Conservation (phyloP, 2,797 vertebrate genomes). For the Rhadinocentrus ornatus region DNA sequence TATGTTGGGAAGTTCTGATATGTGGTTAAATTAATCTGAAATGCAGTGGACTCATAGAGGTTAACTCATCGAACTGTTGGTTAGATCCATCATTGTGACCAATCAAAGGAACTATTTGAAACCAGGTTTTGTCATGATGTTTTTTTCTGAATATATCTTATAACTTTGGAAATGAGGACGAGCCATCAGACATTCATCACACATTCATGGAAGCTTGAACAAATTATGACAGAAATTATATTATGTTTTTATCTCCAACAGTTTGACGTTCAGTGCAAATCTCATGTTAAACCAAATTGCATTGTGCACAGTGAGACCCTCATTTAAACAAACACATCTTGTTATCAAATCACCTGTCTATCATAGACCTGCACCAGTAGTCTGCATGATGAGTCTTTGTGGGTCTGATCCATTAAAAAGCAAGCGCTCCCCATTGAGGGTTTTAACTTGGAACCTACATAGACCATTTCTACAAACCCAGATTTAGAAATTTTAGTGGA, state of each 20-base stretch:
- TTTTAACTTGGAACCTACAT: slow-evolving; percentile 7
- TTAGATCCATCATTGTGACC: slow-evolving; percentile 6
- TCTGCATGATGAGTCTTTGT: slow-evolving; percentile 4
- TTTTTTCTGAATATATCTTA: neutral
- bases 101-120: slow-evolving; percentile 6
- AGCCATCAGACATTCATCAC: neutral
- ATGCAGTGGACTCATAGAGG: slow-evolving; percentile 6
- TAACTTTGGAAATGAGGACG: slow-evolving; percentile 1
- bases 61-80: slow-evolving; percentile 15
- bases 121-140: neutral
- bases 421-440: slow-evolving; percentile 1
- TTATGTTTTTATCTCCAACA: neutral
- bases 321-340: neutral
- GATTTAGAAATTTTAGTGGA: slow-evolving; percentile 6
- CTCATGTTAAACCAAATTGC: neutral
- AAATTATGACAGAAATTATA: neutral
- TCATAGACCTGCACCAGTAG: neutral
- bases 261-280: slow-evolving; percentile 3
- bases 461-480: slow-evolving; percentile 10
- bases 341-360: slow-evolving; percentile 16
- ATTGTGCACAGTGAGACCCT: neutral
- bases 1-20: slow-evolving; percentile 24
- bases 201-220: neutral
- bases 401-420: neutral
- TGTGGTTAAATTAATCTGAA: slow-evolving; percentile 19